These are phyloP conservation scores for Plecotus auritus DNA, from an alignment of 2,113 vertebrate genomes.

Conservation along the genomic window DNA sequence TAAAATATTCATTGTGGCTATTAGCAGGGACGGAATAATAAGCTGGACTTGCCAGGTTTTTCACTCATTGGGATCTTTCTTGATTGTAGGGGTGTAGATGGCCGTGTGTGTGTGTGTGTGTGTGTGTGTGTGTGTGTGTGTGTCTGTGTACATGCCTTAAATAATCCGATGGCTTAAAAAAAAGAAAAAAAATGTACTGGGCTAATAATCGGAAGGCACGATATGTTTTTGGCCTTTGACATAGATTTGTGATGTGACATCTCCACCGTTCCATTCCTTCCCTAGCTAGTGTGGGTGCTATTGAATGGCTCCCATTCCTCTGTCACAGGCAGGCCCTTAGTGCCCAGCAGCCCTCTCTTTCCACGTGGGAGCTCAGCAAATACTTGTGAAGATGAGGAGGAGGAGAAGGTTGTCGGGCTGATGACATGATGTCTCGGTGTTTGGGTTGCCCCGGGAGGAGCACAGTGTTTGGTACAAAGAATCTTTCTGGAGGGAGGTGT, in stretches of 20 bases:
- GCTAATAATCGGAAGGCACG: background rate
- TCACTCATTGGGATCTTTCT: background rate
- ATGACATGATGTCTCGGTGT: conserved; percentile 60
- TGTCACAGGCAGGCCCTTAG: background rate
- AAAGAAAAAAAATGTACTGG: background rate
- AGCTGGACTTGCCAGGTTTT: background rate
- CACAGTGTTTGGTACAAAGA: background rate
- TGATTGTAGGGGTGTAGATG: background rate
- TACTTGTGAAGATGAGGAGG: conserved; percentile 35
- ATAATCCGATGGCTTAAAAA: background rate
- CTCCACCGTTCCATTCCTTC: background rate
- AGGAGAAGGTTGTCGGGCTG: background rate
- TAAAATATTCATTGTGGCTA: background rate
- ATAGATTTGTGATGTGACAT: background rate
- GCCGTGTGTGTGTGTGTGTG: background rate
- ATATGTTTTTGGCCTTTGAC: background rate
- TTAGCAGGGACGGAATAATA: background rate
- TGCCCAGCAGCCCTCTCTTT: background rate
- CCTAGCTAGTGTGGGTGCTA: background rate
- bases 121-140: no score
- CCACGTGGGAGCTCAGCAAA: background rate
- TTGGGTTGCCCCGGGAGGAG: background rate
- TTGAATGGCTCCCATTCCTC: background rate
- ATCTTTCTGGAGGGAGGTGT: background rate
- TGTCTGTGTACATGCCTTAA: background rate